Conservation (phyloP, 1,140 invertebrate species). For the Drosophila bipectinata region DNA sequence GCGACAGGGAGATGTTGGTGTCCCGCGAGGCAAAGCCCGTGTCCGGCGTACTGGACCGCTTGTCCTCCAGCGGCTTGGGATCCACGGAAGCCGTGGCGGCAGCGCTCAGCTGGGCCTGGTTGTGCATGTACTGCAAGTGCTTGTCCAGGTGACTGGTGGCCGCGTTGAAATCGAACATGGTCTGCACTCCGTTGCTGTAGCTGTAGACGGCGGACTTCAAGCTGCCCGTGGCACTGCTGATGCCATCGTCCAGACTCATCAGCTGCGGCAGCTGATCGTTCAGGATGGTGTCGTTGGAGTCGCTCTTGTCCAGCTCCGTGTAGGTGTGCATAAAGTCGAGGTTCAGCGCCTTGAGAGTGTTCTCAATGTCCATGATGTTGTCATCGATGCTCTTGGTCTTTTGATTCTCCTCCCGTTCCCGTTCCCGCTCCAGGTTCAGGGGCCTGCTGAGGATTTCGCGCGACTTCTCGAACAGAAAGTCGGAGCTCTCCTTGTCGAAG, state of each 20-base stretch:
- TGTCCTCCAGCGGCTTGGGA: conserved; percentile 61
- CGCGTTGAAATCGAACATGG: conserved; percentile 81
- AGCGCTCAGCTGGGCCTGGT: conserved; percentile 62
- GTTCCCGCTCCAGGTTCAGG: conserved; percentile 63
- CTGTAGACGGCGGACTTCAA: conserved; percentile 79
- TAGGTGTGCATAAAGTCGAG: conserved; percentile 84
- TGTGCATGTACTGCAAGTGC: conserved; percentile 80
- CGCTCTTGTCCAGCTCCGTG: conserved; percentile 82
- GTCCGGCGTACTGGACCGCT: conserved; percentile 81
- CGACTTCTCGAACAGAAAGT: conserved; percentile 90
- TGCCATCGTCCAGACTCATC: conserved; percentile 74
- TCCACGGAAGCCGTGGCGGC: conserved; percentile 35
- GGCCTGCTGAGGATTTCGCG: conserved; percentile 88
- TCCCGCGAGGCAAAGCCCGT: conserved; percentile 82
- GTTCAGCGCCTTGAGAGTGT: conserved; percentile 80
- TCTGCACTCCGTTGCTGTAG: conserved; percentile 79
- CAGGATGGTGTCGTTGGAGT: conserved; percentile 82
- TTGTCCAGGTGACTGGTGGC: conserved; percentile 81
- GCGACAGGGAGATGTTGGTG: conserved; percentile 79
- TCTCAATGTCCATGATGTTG: conserved; percentile 83
- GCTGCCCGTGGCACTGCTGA: conserved; percentile 76
- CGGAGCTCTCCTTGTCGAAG: conserved; percentile 90
- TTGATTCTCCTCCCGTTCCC: conserved; percentile 21
- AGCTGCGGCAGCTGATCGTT: conserved; percentile 76
- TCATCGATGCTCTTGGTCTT: conserved; percentile 68